Conservation (phyloP, 2,797 vertebrate species). For the Alfaro cultratus region DNA sequence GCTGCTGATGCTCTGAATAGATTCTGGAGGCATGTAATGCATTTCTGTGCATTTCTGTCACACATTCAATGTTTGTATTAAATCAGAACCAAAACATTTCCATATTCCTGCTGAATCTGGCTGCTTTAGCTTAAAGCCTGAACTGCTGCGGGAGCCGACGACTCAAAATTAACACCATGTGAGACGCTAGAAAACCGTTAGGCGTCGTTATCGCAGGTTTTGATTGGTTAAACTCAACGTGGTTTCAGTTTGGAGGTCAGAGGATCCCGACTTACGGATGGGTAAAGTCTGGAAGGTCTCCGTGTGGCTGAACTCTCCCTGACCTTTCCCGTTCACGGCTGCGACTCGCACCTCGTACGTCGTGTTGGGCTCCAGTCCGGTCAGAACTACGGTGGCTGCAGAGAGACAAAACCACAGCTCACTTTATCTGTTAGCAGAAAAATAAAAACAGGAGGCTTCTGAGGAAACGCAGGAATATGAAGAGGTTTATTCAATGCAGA, state of each 20-base stretch:
- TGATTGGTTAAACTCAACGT: not conserved
- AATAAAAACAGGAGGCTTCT: not conserved
- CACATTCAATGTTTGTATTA: slow-evolving; percentile 1
- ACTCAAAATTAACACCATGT: not conserved
- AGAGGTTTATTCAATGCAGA: not conserved
- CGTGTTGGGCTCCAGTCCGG: slow-evolving; percentile 93
- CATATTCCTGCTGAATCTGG: not conserved
- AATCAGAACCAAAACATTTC: slow-evolving; percentile 7
- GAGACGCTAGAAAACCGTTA: slow-evolving; percentile 11
- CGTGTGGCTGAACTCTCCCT: slow-evolving; percentile 94
- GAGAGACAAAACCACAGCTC: slow-evolving; percentile 25
- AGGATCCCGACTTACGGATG: slow-evolving; percentile 86
- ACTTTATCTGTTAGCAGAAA: not conserved
- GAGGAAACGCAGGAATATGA: not conserved
- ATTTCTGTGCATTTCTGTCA: slow-evolving; percentile 21
- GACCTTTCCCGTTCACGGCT: slow-evolving; percentile 97
- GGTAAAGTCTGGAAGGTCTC: slow-evolving; percentile 96
- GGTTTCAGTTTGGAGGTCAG: slow-evolving; percentile 25
- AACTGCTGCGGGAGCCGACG: slow-evolving; percentile 5
- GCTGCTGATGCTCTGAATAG: slow-evolving; percentile 23
- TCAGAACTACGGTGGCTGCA: slow-evolving; percentile 90
- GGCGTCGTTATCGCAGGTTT: slow-evolving; percentile 1
- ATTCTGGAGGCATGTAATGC: slow-evolving; percentile 10
- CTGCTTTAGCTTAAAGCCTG: slow-evolving; percentile 7
- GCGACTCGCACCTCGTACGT: slow-evolving; percentile 96